Evolutionary conservation across 2,888 invertebrate species (phyloP).

Genomic region (Bugulina stolonifera): DNA sequence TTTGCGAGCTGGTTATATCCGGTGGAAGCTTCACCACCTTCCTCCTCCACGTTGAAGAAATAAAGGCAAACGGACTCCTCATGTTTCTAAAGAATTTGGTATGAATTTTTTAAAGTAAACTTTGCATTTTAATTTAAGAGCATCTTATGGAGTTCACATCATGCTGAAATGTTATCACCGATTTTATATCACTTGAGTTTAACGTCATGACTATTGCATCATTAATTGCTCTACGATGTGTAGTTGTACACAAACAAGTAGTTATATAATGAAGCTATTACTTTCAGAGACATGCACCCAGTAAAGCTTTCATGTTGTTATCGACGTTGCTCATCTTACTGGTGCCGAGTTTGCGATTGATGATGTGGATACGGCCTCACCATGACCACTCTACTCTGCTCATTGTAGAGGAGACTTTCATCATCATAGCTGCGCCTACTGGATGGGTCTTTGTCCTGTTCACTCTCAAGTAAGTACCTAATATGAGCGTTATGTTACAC

Average conservation of each 20-base stretch:
- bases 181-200: too few species aligned
- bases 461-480: constrained; percentile 17
- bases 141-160: too few species aligned
- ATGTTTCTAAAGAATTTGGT: constrained; percentile 89
- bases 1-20: constrained; percentile 72
- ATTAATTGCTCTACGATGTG: too few species aligned
- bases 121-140: too few species aligned
- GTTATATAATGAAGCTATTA: background rate
- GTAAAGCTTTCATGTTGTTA: background rate
- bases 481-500: too few species aligned
- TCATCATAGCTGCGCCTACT: background rate
- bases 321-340: background rate
- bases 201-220: too few species aligned
- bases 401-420: background rate
- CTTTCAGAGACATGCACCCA: constrained; percentile 12
- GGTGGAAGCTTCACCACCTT: constrained; percentile 80
- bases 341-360: background rate
- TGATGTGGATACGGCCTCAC: background rate
- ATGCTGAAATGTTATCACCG: too few species aligned
- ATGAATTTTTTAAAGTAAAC: too few species aligned
- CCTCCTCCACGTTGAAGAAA: constrained; percentile 84
- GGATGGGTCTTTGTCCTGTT: background rate
- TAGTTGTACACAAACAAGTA: background rate
- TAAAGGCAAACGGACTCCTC: constrained; percentile 83
- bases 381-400: background rate